Percentiles rank a stretch among this genome's conserved stretches.
Evolutionary conservation across 53 echinoderm and acorn worm species (phyloP).

Genomic region (Echinarachnius parma): DNA sequence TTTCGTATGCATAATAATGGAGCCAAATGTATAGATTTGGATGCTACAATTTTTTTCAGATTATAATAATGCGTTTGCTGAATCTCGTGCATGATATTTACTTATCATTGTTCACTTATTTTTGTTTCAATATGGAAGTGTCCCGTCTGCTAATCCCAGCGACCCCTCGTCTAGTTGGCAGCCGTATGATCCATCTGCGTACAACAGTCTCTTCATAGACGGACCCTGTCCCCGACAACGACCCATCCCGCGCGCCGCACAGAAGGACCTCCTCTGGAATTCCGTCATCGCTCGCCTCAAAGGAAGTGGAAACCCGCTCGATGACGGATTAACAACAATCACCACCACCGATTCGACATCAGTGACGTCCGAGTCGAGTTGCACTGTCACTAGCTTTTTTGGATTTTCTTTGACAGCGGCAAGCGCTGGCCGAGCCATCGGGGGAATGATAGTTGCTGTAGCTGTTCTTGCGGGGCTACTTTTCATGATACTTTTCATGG

Average conservation of each 20-base stretch:
- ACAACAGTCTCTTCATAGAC: conserved; percentile 11
- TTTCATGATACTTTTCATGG: background rate
- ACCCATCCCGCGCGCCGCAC: conserved; percentile 5
- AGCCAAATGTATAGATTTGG: too few species aligned
- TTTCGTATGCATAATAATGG: too few species aligned
- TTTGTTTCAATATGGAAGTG: too few species aligned
- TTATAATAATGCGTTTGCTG: too few species aligned
- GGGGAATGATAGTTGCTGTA: background rate
- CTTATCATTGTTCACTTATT: too few species aligned
- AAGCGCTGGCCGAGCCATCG: conserved; percentile 1
- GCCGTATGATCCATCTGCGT: background rate
- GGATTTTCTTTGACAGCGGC: conserved; percentile 6
- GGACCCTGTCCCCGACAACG: background rate
- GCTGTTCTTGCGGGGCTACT: background rate
- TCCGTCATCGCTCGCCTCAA: conserved; percentile 18
- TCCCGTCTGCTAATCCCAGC: conserved; percentile 13
- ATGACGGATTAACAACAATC: background rate
- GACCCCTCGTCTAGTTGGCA: conserved; percentile 5
- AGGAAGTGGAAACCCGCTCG: background rate
- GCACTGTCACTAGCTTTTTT: conserved; percentile 3
- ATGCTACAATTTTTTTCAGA: background rate
- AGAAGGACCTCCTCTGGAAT: conserved; percentile 26
- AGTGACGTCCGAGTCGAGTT: background rate
- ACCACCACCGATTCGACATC: background rate
- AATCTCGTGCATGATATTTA: too few species aligned